phyloP scores from a whole-genome alignment of 2,888 invertebrate genomes.

The Prenolepis imparis region DNA sequence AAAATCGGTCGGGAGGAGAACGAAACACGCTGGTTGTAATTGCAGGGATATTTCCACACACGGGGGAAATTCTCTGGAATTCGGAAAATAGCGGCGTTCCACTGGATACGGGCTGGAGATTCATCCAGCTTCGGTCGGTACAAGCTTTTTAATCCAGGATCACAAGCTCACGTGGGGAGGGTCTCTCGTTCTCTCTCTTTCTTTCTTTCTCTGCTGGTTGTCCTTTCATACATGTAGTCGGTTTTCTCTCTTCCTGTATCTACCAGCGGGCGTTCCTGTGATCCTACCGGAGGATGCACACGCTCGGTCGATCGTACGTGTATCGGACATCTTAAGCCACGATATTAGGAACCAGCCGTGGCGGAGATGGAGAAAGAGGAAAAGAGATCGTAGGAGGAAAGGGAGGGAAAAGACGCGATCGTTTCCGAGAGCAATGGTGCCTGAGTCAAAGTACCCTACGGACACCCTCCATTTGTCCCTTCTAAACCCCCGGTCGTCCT shows the following conservation, averaged over 20 bases:
- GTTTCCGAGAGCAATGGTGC: slow-evolving; percentile 72
- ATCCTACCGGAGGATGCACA: slow-evolving; percentile 55
- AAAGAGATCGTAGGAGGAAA: slow-evolving; percentile 44
- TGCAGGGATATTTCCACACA: slow-evolving; percentile 56
- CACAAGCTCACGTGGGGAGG: slow-evolving; percentile 33
- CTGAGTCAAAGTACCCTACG: slow-evolving; percentile 73
- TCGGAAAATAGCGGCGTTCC: slow-evolving; percentile 37
- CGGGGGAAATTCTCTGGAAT: slow-evolving; percentile 22
- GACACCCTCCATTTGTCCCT: slow-evolving; percentile 77
- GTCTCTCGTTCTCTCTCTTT: slow-evolving; percentile 41
- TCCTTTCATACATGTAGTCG: slow-evolving; percentile 36
- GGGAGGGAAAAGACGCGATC: slow-evolving; percentile 21
- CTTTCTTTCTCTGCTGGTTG: slow-evolving; percentile 28
- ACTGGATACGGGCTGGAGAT: slow-evolving; percentile 27
- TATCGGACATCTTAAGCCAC: slow-evolving; percentile 73
- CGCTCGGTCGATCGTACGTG: slow-evolving; percentile 66
- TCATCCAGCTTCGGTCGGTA: slow-evolving; percentile 19
- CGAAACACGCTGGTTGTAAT: slow-evolving; percentile 37
- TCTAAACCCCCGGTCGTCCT: slow-evolving; percentile 64
- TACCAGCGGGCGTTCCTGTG: slow-evolving; percentile 44
- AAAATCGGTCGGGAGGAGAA: slow-evolving; percentile 66
- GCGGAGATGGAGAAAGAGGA: slow-evolving; percentile 50
- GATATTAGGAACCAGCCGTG: slow-evolving; percentile 69
- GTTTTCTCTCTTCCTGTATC: slow-evolving; percentile 28
- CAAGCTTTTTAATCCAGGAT: slow-evolving; percentile 56